phyloP scores from a whole-genome alignment of 2,113 vertebrate genomes.

The Atherinomorus stipes region DNA sequence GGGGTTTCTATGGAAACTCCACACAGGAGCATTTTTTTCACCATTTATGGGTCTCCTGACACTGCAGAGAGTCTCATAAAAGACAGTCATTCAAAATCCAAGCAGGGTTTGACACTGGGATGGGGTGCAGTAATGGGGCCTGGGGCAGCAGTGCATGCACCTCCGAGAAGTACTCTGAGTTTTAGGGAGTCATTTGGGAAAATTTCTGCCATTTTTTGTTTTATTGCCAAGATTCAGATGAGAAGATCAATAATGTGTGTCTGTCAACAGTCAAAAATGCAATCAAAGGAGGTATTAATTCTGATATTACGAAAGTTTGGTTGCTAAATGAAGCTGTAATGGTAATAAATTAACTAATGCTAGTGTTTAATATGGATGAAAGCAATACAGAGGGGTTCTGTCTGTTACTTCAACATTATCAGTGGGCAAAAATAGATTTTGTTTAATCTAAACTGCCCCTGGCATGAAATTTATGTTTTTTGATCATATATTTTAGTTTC shows the following conservation, averaged over 20 bases:
- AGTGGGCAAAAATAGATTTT: too few relatives aligned
- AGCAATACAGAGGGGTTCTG: neutral
- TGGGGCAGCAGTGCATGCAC: constrained; percentile 3
- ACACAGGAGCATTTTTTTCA: constrained; percentile 51
- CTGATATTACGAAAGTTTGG: neutral
- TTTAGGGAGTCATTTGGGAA: neutral
- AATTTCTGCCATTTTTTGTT: neutral
- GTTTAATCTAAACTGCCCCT: too few relatives aligned
- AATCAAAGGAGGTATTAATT: neutral
- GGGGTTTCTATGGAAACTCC: constrained; percentile 76
- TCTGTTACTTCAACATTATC: too few relatives aligned
- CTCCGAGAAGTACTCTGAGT: constrained; percentile 5
- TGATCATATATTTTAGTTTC: too few relatives aligned
- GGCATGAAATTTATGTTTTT: too few relatives aligned
- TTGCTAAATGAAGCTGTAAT: neutral
- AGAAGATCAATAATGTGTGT: constrained; percentile 5
- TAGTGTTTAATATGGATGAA: neutral
- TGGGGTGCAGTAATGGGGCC: constrained; percentile 5
- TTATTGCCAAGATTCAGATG: constrained; percentile 2
- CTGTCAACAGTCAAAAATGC: neutral
- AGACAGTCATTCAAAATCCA: constrained; percentile 45
- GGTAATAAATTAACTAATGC: neutral
- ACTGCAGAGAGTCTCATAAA: constrained; percentile 46
- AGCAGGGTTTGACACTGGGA: constrained; percentile 18
- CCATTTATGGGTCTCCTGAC: constrained; percentile 73